These are phyloP conservation scores for Leptopilina drosophilae DNA, from an alignment of 2,888 invertebrate species.

Conservation along the genomic window DNA sequence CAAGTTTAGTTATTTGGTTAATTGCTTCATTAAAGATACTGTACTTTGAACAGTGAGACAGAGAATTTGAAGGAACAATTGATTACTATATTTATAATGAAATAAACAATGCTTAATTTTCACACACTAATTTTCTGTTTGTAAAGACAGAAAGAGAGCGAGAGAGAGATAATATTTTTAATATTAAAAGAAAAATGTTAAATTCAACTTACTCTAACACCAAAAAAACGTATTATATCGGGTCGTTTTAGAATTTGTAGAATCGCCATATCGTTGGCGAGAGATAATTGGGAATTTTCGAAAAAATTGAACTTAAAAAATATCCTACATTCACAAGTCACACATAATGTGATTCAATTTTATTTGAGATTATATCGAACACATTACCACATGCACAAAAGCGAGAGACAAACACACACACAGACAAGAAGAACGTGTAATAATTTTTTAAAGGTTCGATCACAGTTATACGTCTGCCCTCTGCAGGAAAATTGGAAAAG, in stretches of 20 bases:
- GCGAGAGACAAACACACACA: too few relatives aligned
- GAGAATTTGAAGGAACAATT: conserved; percentile 33
- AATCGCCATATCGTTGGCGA: conserved; percentile 65
- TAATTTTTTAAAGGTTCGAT: too few relatives aligned
- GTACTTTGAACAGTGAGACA: conserved; percentile 29
- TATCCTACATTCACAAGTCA: conserved; percentile 52
- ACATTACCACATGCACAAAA: too few relatives aligned
- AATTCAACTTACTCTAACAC: conserved; percentile 69
- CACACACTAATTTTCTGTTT: conserved; percentile 39
- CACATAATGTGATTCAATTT: neutral
- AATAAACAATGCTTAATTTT: conserved; percentile 41
- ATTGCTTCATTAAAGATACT: conserved; percentile 14
- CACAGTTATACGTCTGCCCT: too few relatives aligned
- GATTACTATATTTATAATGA: conserved; percentile 47
- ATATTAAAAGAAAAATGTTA: conserved; percentile 31
- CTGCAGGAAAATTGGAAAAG: too few relatives aligned
- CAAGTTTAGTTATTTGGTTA: neutral
- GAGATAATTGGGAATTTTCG: conserved; percentile 32
- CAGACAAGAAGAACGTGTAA: too few relatives aligned
- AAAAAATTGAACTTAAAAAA: conserved; percentile 54
- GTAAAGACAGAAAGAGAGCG: conserved; percentile 27
- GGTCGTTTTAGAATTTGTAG: conserved; percentile 70
- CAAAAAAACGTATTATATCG: conserved; percentile 65
- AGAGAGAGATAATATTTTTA: conserved; percentile 40
- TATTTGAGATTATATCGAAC: too few relatives aligned